Base-by-base conservation (phyloP, 2,113 vertebrate species). In the Nesospiza acunhae region DNA sequence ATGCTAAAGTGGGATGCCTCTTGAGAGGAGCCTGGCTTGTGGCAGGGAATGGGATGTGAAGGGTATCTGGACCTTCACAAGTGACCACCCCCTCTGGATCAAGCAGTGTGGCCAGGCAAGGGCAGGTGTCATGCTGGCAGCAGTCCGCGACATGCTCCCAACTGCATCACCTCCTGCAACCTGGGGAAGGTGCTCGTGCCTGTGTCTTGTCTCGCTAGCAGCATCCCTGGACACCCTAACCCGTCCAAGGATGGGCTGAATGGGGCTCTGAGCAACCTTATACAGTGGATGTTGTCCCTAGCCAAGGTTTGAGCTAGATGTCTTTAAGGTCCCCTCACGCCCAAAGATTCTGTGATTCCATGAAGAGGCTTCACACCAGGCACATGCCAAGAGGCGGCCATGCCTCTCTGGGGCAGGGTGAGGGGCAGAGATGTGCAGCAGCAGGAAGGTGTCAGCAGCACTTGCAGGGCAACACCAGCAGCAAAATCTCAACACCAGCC, bases 141-240 rank as follows among this genome's bases (percentile, higher is more conserved):
- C 0, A 0, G 5, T 16, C 42, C 73, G 55, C 50, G 46, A 55
- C 55, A 26, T 2, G 3, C 9, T 58, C 27, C 27, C 1, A 9
- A 49, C 49, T 26, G 5, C 22, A 11, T 44, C 5, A 1, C 60
- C 22, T 39, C 62, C 47, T 53, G 56, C 39, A 39, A 13, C 18
- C 24, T 0, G 1, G 28, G 22, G 10, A 79, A 79, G 11, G 24
- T 39, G 11, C 27, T 68, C 0, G 0, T 6, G 6, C 15, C 56
- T 17, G 9, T 23, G 8, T n/a, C 37, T 91, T 80, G 13, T 27
- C 72, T 52, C 39, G 75, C 2, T 22, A 26, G 58, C 56, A 68
- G 56, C 31, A 53, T 4, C 46, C 30, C 46, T 46, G 26, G 60
- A 9, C 1, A 2, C 28, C 24, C n/a, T 33, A 53, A 58, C 4